These are phyloP conservation scores for Galeopsomyia nigrocyanea DNA, from an alignment of 2,888 invertebrate species.

Conservation along the genomic window DNA sequence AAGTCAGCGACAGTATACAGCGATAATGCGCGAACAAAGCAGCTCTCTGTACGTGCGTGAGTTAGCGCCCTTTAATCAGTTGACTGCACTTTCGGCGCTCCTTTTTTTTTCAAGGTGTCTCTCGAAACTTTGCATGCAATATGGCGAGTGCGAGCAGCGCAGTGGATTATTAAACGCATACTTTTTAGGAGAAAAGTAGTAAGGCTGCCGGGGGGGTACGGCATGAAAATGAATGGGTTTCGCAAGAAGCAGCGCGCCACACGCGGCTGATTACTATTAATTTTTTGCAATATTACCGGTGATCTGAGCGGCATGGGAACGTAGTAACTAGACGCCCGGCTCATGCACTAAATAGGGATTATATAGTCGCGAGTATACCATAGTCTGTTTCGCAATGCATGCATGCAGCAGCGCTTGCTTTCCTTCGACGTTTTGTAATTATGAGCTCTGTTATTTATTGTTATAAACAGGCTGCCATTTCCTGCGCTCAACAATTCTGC, in stretches of 20 bases:
- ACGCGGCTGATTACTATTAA: conserved; percentile 29
- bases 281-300: conserved; percentile 9
- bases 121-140: not conserved
- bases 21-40: conserved; percentile 7
- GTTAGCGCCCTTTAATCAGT: conserved; percentile 22
- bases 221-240: too few species aligned
- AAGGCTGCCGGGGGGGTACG: too few species aligned
- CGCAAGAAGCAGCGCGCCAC: not conserved
- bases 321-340: conserved; percentile 6
- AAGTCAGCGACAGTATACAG: conserved; percentile 15
- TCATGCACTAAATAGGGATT: not conserved
- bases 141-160: too few species aligned
- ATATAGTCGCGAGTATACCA: conserved; percentile 4
- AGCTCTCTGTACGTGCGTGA: not conserved
- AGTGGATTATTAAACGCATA: too few species aligned
- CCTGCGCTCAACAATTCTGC: not conserved
- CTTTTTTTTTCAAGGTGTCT: not conserved
- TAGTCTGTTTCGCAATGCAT: conserved; percentile 21
- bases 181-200: too few species aligned
- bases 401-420: too few species aligned
- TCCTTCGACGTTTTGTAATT: conserved; percentile 26
- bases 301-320: conserved; percentile 28
- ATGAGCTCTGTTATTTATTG: conserved; percentile 24
- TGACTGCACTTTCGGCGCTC: conserved; percentile 6
- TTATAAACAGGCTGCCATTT: conserved; percentile 1